Evolutionary conservation across 2,888 invertebrate species (phyloP).

Genomic region (Agrilus mali): DNA sequence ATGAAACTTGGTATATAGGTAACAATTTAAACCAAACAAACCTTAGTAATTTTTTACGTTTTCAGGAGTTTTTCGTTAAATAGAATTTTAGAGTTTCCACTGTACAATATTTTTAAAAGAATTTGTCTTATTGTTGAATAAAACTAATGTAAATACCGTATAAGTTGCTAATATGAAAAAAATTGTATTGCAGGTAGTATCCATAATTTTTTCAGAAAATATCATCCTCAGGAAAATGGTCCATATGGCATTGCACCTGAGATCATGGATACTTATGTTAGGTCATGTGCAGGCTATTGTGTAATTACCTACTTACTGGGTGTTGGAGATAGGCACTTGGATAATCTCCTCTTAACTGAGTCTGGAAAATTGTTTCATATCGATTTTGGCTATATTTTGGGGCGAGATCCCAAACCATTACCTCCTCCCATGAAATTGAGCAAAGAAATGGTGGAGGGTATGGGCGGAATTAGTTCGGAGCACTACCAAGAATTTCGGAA

Average conservation of each 20-base stretch:
- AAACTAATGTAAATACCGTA: too few relatives aligned
- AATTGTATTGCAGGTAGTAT: slow-evolving; percentile 65
- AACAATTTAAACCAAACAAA: too few relatives aligned
- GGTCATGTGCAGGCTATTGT: slow-evolving; percentile 94
- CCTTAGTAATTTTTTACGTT: too few relatives aligned
- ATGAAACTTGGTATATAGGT: too few relatives aligned
- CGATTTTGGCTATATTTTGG: slow-evolving; percentile 96
- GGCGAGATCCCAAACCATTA: slow-evolving; percentile 95
- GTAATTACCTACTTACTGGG: slow-evolving; percentile 96
- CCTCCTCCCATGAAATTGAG: slow-evolving; percentile 99
- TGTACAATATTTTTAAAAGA: too few relatives aligned
- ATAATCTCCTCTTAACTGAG: slow-evolving; percentile 86
- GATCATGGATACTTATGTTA: slow-evolving; percentile 94
- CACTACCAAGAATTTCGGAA: slow-evolving; percentile 91
- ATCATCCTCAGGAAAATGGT: slow-evolving; percentile 77
- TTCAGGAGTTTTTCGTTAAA: too few relatives aligned
- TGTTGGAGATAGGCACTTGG: slow-evolving; percentile 94
- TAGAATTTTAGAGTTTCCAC: too few relatives aligned
- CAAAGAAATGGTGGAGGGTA: slow-evolving; percentile 98
- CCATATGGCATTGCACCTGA: slow-evolving; percentile 86
- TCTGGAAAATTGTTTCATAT: slow-evolving; percentile 91
- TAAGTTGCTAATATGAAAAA: too few relatives aligned
- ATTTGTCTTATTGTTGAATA: not conserved
- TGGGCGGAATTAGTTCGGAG: slow-evolving; percentile 84
- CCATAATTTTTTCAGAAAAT: slow-evolving; percentile 82